These are phyloP conservation scores for Trichopoda pennipes DNA, from an alignment of 2,888 invertebrate species.

Conservation along the genomic window DNA sequence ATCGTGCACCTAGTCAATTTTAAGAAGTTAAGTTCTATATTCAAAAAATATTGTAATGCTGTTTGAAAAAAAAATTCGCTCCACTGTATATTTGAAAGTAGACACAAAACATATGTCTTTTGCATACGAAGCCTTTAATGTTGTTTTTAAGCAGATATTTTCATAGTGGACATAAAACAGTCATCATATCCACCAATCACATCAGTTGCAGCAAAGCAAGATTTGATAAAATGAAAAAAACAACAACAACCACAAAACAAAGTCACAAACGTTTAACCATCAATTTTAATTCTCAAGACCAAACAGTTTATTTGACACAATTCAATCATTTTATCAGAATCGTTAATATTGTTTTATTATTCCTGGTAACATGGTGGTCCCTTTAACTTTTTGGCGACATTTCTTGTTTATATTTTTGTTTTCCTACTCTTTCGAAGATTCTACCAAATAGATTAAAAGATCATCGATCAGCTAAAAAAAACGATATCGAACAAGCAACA, in stretches of 20 bases:
- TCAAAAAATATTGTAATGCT: too few relatives aligned
- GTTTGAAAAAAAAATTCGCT: too few relatives aligned
- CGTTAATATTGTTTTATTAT: constrained; percentile 44
- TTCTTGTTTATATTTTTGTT: constrained; percentile 24
- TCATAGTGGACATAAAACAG: constrained; percentile 57
- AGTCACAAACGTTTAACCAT: constrained; percentile 23
- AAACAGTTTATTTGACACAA: constrained; percentile 65
- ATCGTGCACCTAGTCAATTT: too few relatives aligned
- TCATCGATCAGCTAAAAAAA: constrained; percentile 53
- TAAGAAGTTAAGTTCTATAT: too few relatives aligned
- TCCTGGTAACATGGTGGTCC: constrained; percentile 62
- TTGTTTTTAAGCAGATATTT: background rate
- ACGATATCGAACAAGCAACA: constrained; percentile 6
- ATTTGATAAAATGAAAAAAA: background rate
- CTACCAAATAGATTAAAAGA: constrained; percentile 64
- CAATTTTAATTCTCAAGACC: constrained; percentile 55
- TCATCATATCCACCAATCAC: constrained; percentile 62
- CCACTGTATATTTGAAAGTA: constrained; percentile 27
- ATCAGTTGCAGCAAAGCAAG: constrained; percentile 54
- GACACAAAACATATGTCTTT: constrained; percentile 14
- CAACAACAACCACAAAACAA: background rate
- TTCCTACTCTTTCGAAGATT: constrained; percentile 33
- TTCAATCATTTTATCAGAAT: constrained; percentile 62
- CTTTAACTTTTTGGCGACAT: constrained; percentile 61
- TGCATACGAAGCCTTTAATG: constrained; percentile 50